These are phyloP conservation scores for Cephonodes hylas DNA, from an alignment of 2,888 invertebrate genomes.

Conservation along the genomic window DNA sequence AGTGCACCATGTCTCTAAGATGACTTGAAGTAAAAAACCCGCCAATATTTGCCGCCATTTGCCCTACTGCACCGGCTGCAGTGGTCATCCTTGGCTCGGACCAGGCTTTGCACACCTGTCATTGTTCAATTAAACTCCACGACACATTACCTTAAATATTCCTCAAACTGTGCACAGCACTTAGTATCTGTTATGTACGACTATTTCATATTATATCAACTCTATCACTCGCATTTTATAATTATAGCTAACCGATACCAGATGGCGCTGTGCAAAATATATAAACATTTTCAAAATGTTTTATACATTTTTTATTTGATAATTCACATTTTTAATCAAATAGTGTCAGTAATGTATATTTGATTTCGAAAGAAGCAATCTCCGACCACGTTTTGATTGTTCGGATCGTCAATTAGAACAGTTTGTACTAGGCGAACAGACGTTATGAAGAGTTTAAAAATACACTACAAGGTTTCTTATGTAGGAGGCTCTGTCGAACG, in stretches of 20 bases:
- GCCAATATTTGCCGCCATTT: conserved; percentile 59
- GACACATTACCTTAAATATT: conserved; percentile 72
- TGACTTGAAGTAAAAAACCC: conserved; percentile 56
- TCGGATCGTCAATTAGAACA: conserved; percentile 80
- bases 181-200: conserved; percentile 26
- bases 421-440: conserved; percentile 65
- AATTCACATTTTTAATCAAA: conserved; percentile 21
- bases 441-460: conserved; percentile 36
- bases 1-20: conserved; percentile 36
- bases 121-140: conserved; percentile 69
- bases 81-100: conserved; percentile 71
- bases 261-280: conserved; percentile 55
- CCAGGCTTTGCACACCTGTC: conserved; percentile 66
- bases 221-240: conserved; percentile 23
- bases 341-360: neutral
- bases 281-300: conserved; percentile 9
- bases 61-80: conserved; percentile 57
- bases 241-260: conserved; percentile 58
- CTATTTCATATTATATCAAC: conserved; percentile 23
- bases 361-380: conserved; percentile 32
- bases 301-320: conserved; percentile 17
- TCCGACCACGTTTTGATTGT: conserved; percentile 43
- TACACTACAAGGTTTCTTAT: conserved; percentile 38
- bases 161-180: conserved; percentile 48
- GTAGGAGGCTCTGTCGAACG: conserved; percentile 43